Percentiles rank a stretch among this genome's conserved stretches.
These are phyloP conservation scores for Furcula furcula DNA, from an alignment of 2,888 invertebrate species.

Conservation along the genomic window DNA sequence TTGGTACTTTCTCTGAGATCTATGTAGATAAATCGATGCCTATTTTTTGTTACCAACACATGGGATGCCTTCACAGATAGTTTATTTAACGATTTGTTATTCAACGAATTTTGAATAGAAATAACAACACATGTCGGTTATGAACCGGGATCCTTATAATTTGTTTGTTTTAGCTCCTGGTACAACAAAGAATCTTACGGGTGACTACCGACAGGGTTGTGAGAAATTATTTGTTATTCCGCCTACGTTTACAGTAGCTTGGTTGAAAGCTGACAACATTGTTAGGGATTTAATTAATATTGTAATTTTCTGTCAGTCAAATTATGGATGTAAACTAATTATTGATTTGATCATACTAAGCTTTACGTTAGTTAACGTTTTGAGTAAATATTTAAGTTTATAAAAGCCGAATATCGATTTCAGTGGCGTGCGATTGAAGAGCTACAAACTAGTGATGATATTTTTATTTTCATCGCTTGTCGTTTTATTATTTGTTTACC, in stretches of 20 bases:
- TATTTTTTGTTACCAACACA: slow-evolving; percentile 30
- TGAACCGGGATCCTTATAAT: slow-evolving; percentile 43
- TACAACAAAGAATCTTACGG: slow-evolving; percentile 42
- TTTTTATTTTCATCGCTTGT: no score
- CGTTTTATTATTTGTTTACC: no score
- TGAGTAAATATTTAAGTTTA: no score
- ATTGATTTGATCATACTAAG: no score
- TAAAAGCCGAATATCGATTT: no score
- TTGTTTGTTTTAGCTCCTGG: slow-evolving; percentile 55
- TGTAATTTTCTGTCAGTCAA: slow-evolving; percentile 19
- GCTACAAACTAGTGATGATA: no score
- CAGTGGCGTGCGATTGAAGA: no score
- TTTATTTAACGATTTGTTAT: slow-evolving; percentile 51
- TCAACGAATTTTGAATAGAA: slow-evolving; percentile 49
- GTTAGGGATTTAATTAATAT: slow-evolving; percentile 20
- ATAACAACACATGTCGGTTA: slow-evolving; percentile 56
- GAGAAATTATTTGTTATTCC: slow-evolving; percentile 39
- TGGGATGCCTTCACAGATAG: slow-evolving; percentile 46
- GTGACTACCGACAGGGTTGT: slow-evolving; percentile 1
- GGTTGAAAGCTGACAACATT: slow-evolving; percentile 13
- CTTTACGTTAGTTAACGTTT: no score
- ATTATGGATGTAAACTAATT: slow-evolving; percentile 7
- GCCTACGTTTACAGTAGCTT: slow-evolving; percentile 30
- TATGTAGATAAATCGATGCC: no score
- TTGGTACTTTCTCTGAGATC: no score